phyloP scores from a whole-genome alignment of 1,140 invertebrate genomes.

The Leptinotarsa undecemlineata region DNA sequence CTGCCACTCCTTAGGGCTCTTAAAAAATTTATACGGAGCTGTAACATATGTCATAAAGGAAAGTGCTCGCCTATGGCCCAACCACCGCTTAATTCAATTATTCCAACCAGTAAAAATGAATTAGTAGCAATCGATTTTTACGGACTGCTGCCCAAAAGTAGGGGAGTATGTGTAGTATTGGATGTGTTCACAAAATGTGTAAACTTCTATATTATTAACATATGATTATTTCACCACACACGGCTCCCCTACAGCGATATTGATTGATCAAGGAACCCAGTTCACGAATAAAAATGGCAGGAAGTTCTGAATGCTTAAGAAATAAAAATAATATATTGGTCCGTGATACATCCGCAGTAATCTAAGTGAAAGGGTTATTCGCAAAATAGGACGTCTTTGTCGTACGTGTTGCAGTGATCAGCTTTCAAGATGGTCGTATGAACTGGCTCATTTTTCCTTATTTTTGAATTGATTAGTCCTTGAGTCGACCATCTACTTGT shows the following conservation, averaged over 20 bases:
- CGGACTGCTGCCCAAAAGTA: not conserved
- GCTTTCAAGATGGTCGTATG: not conserved
- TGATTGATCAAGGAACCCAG: not conserved
- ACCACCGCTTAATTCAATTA: not conserved
- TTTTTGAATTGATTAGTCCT: not conserved
- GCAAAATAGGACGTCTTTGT: not conserved
- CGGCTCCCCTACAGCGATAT: not conserved
- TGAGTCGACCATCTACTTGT: not conserved
- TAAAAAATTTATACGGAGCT: not conserved
- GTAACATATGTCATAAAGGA: not conserved
- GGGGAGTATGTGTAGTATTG: not conserved
- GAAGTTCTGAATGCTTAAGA: not conserved
- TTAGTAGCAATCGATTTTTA: not conserved
- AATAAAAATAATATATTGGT: not conserved
- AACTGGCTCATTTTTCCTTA: not conserved
- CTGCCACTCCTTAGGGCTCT: too few species aligned
- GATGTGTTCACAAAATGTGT: not conserved
- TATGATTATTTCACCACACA: not conserved
- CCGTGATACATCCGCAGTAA: not conserved
- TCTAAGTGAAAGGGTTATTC: not conserved
- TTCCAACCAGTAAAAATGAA: not conserved
- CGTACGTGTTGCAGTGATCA: not conserved
- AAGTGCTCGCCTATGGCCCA: not conserved
- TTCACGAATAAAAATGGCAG: not conserved
- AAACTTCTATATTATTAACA: not conserved